A percentile compares a stretch with the other conserved stretches of the same genome.
phyloP scores from a whole-genome alignment of 2,113 vertebrate genomes.

The Proterorhinus semilunaris region DNA sequence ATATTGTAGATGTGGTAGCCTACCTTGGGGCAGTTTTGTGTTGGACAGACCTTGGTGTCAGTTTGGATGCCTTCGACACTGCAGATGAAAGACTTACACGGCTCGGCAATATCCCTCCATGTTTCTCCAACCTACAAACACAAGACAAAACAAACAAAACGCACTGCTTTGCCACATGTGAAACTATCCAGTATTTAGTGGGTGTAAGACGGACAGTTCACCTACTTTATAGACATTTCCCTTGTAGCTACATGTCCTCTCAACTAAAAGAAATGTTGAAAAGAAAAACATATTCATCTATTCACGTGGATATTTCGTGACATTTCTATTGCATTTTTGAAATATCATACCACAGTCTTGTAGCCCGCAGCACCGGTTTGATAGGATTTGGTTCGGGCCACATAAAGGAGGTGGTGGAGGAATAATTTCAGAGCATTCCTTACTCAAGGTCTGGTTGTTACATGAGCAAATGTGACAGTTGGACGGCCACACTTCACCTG shows the following conservation, averaged over 20 bases:
- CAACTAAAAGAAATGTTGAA: conserved; percentile 53
- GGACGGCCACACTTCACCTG: conserved; percentile 68
- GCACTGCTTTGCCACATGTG: background rate
- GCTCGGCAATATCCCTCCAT: conserved; percentile 52
- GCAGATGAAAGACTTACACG: conserved; percentile 63
- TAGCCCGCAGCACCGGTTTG: conserved; percentile 53
- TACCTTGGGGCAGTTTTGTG: conserved; percentile 58
- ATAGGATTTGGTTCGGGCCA: conserved; percentile 14
- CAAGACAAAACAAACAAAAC: background rate
- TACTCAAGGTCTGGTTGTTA: conserved; percentile 53
- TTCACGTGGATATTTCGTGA: background rate
- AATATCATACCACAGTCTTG: conserved; percentile 58
- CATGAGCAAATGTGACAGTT: conserved; percentile 67
- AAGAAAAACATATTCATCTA: background rate
- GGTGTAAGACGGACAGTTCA: background rate
- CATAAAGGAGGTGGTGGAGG: conserved; percentile 5
- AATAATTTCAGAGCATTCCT: conserved; percentile 47
- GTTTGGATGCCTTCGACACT: conserved; percentile 42
- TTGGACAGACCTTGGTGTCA: conserved; percentile 44
- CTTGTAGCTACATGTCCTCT: conserved; percentile 63
- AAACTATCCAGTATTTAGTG: background rate
- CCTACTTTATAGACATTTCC: conserved; percentile 57
- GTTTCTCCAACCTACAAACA: conserved; percentile 61
- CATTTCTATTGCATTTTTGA: background rate
- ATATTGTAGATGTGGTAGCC: background rate